Base-by-base conservation (phyloP, 2,797 vertebrate genomes). In the Cheirogaleus major region DNA sequence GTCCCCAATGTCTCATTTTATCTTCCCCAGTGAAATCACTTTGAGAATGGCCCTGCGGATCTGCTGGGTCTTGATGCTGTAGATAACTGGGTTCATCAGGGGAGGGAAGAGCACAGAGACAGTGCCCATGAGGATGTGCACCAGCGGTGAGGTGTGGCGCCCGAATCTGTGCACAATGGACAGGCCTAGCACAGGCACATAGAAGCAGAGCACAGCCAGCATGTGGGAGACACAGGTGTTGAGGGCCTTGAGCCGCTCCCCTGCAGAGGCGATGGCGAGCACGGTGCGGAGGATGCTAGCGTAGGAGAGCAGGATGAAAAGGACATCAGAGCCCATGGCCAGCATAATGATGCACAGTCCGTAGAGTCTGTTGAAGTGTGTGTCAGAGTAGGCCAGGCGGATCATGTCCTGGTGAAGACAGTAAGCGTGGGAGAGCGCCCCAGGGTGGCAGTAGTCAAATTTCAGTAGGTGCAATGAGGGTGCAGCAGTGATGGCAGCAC, bases 401-500 rank as follows among this genome's bases (percentile, higher is more conserved):
- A 98, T 95, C 9, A 99, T 95, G 0, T 98, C 98, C 5, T 98
- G 98, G 65, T 94, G 98, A 96, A 99, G 97, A 1, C 99, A 99
- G 97, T 98, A 99, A 82, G 98, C 95, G 4, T 98, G 98, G 2
- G 52, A 98, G 65, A 98, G 98, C 2, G 20, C 25, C 43, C 72
- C 67, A 5, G 4, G 52, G 22, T 0, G 52, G 72, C 92, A 94
- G 65, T 78, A 94, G 18, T 93, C 32, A 89, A 84, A 94, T 4
- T 63, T 94, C 55, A 95, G 6, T 4, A 95, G 73, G 45, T 91
- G 7, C 45, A 94, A 1, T 0, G 85, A 94, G 61, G 95, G 84
- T 1, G 89, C 69, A 9, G 11, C 70, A 9, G 82, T 96, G 48
- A 98, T 50, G 27, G 72, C 17, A 0, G 88, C 20, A 9, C 80